Evolutionary conservation across 2,888 invertebrate genomes (phyloP).

Genomic region (Scaptomyza tumidula): DNA sequence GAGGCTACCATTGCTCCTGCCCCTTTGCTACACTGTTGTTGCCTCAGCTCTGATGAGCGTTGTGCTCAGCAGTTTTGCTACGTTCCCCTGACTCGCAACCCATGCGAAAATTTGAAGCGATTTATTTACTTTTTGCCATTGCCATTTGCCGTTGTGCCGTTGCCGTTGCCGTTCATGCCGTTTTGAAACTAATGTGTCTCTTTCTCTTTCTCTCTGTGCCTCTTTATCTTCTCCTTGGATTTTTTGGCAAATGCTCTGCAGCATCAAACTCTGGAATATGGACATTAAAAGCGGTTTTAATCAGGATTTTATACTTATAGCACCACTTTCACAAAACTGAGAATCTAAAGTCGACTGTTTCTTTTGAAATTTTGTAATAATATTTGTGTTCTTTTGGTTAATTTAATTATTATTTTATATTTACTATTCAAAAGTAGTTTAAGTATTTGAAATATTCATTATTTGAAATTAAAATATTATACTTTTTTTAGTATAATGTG

Average conservation of each 20-base stretch:
- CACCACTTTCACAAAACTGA: neutral
- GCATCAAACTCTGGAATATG: slow-evolving; percentile 69
- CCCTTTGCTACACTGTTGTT: slow-evolving; percentile 1
- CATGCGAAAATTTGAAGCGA: slow-evolving; percentile 77
- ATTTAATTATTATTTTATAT: no score
- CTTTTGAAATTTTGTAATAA: no score
- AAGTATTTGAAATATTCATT: no score
- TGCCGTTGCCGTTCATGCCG: slow-evolving; percentile 45
- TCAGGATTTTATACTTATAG: slow-evolving; percentile 21
- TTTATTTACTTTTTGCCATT: slow-evolving; percentile 74
- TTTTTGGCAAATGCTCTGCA: slow-evolving; percentile 63
- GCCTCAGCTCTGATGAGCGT: slow-evolving; percentile 48
- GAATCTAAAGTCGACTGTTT: neutral
- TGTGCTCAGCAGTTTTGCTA: slow-evolving; percentile 73
- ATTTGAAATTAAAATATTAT: no score
- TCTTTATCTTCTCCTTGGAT: slow-evolving; percentile 12
- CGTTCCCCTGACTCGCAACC: slow-evolving; percentile 59
- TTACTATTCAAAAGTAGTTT: no score
- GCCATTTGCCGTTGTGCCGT: slow-evolving; percentile 40
- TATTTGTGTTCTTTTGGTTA: no score
- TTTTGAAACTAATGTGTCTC: slow-evolving; percentile 22
- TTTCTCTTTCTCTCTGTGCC: neutral
- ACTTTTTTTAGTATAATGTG: no score
- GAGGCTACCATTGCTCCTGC: slow-evolving; percentile 4
- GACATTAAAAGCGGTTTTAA: slow-evolving; percentile 48